These are phyloP conservation scores for Mesochorus sp. DNA, from an alignment of 2,888 invertebrate species.

Conservation along the genomic window DNA sequence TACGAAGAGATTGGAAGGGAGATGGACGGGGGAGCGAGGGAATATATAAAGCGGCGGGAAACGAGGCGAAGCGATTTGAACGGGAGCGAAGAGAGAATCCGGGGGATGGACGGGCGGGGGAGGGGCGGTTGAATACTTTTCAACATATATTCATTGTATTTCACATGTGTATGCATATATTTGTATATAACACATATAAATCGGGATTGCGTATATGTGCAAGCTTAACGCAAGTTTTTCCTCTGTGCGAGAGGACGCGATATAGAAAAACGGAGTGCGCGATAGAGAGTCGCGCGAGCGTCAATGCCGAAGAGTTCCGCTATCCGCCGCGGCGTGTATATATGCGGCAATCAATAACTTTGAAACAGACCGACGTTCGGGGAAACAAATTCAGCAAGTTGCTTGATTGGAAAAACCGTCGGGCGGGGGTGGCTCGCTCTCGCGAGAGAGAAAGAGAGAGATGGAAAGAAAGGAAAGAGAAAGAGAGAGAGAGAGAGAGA, in stretches of 20 bases:
- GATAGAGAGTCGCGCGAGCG: slow-evolving; percentile 52
- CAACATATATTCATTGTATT: neutral
- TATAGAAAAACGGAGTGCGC: slow-evolving; percentile 27
- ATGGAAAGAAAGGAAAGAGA: slow-evolving; percentile 33
- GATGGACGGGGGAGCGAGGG: slow-evolving; percentile 79
- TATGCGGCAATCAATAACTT: slow-evolving; percentile 76
- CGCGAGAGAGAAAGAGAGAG: slow-evolving; percentile 31
- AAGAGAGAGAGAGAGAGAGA: slow-evolving; percentile 24
- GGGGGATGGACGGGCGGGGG: neutral
- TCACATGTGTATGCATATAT: slow-evolving; percentile 20
- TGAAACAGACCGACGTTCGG: slow-evolving; percentile 71
- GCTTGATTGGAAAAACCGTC: slow-evolving; percentile 74
- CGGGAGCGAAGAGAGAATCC: slow-evolving; percentile 37
- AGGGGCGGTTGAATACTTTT: neutral
- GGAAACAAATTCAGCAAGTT: slow-evolving; percentile 74
- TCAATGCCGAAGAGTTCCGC: slow-evolving; percentile 30
- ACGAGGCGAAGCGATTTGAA: slow-evolving; percentile 78
- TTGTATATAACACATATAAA: neutral
- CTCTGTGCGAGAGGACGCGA: slow-evolving; percentile 7
- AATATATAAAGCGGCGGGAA: slow-evolving; percentile 78
- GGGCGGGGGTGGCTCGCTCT: slow-evolving; percentile 33
- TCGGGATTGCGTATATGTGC: neutral
- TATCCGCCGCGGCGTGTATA: slow-evolving; percentile 54
- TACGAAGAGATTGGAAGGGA: slow-evolving; percentile 64
- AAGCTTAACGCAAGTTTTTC: slow-evolving; percentile 37